Base-by-base conservation (phyloP, 2,797 vertebrate genomes). In the Mustela erminea region DNA sequence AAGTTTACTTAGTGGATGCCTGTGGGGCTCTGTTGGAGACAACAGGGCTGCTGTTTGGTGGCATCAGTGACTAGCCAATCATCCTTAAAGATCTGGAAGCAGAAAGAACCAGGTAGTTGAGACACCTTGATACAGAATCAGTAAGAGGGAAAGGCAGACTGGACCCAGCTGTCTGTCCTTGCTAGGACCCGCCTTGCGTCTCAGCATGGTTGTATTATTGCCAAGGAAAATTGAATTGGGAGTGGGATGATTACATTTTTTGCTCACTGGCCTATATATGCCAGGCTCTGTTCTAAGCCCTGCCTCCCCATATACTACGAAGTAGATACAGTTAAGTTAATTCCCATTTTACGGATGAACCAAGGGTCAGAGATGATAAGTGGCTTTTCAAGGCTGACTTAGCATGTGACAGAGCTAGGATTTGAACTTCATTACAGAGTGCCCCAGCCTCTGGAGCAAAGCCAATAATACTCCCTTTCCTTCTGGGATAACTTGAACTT, bases 101-200 rank as follows among this genome's bases (percentile, higher is more conserved):
- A 66, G n/a, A 70, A 74, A 20, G 58, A 15, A 10, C 72, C 49
- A 29, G 72, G 35, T n/a, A 82, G 35, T 54, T 84, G 78, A 58
- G 83, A 58, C 62, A 78, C 15, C 14, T 46, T 13, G 15, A 14
- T 54, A 35, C 10, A 12, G 13, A 20, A 18, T 75, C n/a, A 41
- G 43, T 13, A 25, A 83, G 43, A 38, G 11, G 21, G 27, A 68
- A 86, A 88, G 49, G 52, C 21, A 12, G 17, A 62, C 83, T 32
- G 93, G 92, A 91, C n/a, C 4, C 1, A 52, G n/a, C 38, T 72
- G n/a, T 94, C 78, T 86, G 13, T 56, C 87, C 72, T 90, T 85
- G 43, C 41, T 25, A 52, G 56, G 27, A 38, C 27, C n/a, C 10
- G 3, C 62, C n/a, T 75, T 78, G 58, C 54, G 68, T 60, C 72